Conservation (phyloP, 2,113 vertebrate species). For the Neodontobutis hainanensis region DNA sequence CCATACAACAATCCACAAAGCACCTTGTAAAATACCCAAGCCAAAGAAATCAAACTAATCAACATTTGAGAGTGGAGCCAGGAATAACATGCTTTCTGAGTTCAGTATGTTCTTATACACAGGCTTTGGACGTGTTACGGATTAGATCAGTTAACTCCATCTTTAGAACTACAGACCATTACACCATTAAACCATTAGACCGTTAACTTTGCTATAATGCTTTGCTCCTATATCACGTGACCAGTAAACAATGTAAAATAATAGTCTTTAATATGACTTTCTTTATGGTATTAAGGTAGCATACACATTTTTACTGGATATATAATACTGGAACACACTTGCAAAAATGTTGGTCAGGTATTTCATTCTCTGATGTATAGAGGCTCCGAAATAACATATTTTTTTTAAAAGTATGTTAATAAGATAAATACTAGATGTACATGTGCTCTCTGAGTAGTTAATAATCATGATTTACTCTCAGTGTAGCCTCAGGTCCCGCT, state of each 20-base stretch:
- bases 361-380: too few species aligned
- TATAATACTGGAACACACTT: too few species aligned
- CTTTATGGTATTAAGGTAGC: too few species aligned
- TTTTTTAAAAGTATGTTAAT: neutral
- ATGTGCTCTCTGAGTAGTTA: neutral
- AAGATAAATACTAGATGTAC: neutral
- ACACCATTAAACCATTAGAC: neutral
- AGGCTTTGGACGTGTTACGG: neutral
- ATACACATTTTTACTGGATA: too few species aligned
- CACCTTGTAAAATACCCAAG: neutral
- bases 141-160: neutral
- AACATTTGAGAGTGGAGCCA: neutral
- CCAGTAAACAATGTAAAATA: too few species aligned
- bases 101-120: neutral
- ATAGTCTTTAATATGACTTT: too few species aligned
- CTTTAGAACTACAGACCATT: neutral
- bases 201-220: neutral
- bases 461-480: constrained; percentile 29
- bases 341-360: too few species aligned
- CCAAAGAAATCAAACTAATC: constrained; percentile 10
- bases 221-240: neutral
- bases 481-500: neutral
- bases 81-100: constrained; percentile 2
- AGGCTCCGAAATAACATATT: neutral
- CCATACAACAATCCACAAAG: neutral